Conservation (phyloP, 2,888 invertebrate species). For the Lepidochrysops patricia region DNA sequence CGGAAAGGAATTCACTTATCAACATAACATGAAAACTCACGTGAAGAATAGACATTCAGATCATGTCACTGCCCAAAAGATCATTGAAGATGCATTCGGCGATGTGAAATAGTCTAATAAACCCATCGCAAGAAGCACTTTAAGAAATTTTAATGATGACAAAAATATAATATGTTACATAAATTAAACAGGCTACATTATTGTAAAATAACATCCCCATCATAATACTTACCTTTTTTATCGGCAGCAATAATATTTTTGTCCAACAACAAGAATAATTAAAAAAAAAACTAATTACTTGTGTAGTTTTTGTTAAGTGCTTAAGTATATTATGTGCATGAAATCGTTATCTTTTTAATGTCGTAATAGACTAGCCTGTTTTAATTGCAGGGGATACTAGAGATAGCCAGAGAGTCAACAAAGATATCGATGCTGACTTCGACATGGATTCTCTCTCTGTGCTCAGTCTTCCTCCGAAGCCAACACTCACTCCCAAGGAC, state of each 20-base stretch:
- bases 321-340: slow-evolving; percentile 20
- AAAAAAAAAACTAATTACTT: not conserved
- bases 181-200: too few relatives aligned
- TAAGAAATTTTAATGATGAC: not conserved
- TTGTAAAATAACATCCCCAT: too few relatives aligned
- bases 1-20: slow-evolving; percentile 65
- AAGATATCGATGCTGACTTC: slow-evolving; percentile 22
- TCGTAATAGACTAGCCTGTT: slow-evolving; percentile 36
- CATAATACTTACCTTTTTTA: too few relatives aligned
- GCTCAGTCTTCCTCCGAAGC: slow-evolving; percentile 21
- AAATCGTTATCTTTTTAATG: slow-evolving; percentile 40
- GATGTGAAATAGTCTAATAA: too few relatives aligned
- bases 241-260: too few relatives aligned
- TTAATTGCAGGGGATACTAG: slow-evolving; percentile 62
- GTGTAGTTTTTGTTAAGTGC: not conserved
- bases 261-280: not conserved
- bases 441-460: slow-evolving; percentile 17
- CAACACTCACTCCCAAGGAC: slow-evolving; percentile 37
- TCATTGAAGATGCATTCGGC: too few relatives aligned
- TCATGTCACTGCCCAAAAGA: slow-evolving; percentile 16
- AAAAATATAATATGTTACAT: too few relatives aligned
- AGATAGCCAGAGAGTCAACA: slow-evolving; percentile 46
- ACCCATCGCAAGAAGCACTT: too few relatives aligned
- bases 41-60: slow-evolving; percentile 40
- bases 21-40: slow-evolving; percentile 51